Conservation (phyloP, 2,797 vertebrate genomes). For the Pseudochirops corinnae region DNA sequence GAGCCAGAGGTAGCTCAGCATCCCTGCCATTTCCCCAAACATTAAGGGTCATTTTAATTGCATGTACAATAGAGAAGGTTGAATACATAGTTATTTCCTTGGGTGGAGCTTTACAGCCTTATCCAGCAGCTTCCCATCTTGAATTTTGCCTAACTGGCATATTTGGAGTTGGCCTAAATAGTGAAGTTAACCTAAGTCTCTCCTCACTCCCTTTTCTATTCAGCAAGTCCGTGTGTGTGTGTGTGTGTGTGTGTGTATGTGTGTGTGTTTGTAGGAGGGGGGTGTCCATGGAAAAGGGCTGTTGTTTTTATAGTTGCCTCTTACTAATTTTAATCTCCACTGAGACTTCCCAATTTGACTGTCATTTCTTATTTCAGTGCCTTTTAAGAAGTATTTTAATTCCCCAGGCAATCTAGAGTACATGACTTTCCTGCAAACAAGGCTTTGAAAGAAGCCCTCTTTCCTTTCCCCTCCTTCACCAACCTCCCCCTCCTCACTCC, state of each 20-base stretch:
- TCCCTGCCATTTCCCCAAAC: slow-evolving; percentile 12
- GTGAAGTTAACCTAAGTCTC: not conserved
- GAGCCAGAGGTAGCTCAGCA: not conserved
- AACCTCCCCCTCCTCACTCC: slow-evolving; percentile 27
- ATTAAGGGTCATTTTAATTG: slow-evolving; percentile 34
- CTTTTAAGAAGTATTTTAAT: slow-evolving; percentile 56
- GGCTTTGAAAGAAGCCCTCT: slow-evolving; percentile 42
- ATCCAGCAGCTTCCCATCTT: not conserved
- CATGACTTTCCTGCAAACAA: slow-evolving; percentile 56
- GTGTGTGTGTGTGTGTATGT: not conserved
- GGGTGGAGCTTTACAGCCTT: not conserved
- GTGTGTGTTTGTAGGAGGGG: not conserved
- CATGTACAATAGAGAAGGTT: not conserved
- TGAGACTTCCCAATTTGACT: slow-evolving; percentile 61
- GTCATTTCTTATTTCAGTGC: slow-evolving; percentile 69
- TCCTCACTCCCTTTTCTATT: not conserved
- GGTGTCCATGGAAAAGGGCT: no score
- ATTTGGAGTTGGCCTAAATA: slow-evolving; percentile 16
- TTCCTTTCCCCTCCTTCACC: slow-evolving; percentile 22
- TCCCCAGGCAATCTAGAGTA: slow-evolving; percentile 25
- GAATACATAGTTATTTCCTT: not conserved
- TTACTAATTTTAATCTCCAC: slow-evolving; percentile 63
- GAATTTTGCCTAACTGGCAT: not conserved
- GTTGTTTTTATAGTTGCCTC: slow-evolving; percentile 12
- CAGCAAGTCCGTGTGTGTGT: not conserved